phyloP scores from a whole-genome alignment of 1,140 invertebrate genomes.

The Dreissena rostriformis region DNA sequence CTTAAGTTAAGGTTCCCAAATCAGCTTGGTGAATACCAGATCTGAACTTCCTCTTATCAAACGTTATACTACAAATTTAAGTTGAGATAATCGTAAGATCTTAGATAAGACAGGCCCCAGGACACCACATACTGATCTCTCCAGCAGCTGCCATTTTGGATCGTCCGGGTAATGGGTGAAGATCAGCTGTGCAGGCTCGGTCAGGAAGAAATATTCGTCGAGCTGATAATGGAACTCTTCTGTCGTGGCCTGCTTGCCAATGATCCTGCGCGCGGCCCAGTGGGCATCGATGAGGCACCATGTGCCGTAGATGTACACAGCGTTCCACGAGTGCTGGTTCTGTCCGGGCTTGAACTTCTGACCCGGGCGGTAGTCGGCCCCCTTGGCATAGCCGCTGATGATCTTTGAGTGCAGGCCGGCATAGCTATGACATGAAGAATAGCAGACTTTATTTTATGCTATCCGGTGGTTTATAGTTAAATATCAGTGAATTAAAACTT shows the following conservation, averaged over 20 bases:
- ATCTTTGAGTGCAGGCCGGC: conserved; percentile 81
- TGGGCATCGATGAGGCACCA: conserved; percentile 81
- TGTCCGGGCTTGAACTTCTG: conserved; percentile 78
- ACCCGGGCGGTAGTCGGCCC: conserved; percentile 80
- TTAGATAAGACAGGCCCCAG: neutral
- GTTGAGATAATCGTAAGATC: too few relatives aligned
- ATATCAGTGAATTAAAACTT: too few relatives aligned
- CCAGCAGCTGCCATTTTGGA: conserved; percentile 79
- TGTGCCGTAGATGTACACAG: conserved; percentile 80
- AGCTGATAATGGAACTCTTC: conserved; percentile 80
- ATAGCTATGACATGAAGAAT: conserved; percentile 70
- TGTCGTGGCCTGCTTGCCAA: conserved; percentile 78
- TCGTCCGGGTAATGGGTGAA: conserved; percentile 81
- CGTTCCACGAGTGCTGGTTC: conserved; percentile 81
- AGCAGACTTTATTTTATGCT: too few relatives aligned
- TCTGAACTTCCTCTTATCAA: too few relatives aligned
- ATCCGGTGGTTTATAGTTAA: too few relatives aligned
- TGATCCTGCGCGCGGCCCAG: conserved; percentile 80
- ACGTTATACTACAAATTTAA: too few relatives aligned
- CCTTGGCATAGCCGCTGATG: conserved; percentile 81
- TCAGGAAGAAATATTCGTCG: conserved; percentile 81
- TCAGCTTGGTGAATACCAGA: too few relatives aligned
- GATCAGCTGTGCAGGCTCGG: conserved; percentile 80
- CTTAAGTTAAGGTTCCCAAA: too few relatives aligned
- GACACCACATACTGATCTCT: conserved; percentile 58